Percentiles rank a stretch among this genome's conserved stretches.
phyloP scores from a whole-genome alignment of 2,113 vertebrate species.

The Microtus oregoni region DNA sequence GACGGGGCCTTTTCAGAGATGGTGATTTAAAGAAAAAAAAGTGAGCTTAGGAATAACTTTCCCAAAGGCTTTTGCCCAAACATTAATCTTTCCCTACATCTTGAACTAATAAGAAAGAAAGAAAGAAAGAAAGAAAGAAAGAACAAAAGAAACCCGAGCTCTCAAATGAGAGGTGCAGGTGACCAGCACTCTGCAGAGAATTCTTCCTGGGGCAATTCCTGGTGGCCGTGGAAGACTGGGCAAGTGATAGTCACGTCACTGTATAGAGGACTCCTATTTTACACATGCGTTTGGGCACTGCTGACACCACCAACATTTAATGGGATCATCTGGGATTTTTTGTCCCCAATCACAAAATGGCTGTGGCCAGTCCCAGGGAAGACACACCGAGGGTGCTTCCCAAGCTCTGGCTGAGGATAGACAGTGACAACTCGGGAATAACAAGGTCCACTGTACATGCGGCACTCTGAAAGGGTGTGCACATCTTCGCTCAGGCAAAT shows the following conservation, averaged over 20 bases:
- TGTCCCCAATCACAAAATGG: constrained; percentile 57
- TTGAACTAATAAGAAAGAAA: background rate
- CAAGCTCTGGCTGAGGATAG: constrained; percentile 51
- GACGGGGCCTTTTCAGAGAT: constrained; percentile 9
- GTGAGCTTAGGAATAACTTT: constrained; percentile 57
- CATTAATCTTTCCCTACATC: constrained; percentile 48
- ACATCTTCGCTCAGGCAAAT: constrained; percentile 57
- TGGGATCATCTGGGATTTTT: constrained; percentile 58
- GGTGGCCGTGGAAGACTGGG: constrained; percentile 57
- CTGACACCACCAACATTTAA: constrained; percentile 71
- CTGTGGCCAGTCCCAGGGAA: constrained; percentile 59
- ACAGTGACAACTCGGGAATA: constrained; percentile 59
- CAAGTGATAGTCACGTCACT: constrained; percentile 23
- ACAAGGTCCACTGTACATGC: constrained; percentile 57
- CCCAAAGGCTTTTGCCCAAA: constrained; percentile 43
- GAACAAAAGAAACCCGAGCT: constrained; percentile 48
- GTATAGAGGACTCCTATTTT: constrained; percentile 57
- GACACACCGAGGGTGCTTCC: background rate
- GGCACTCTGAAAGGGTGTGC: constrained; percentile 58
- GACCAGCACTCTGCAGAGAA: constrained; percentile 79
- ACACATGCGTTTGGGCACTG: constrained; percentile 70
- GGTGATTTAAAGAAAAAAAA: constrained; percentile 11
- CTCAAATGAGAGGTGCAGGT: constrained; percentile 72
- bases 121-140: too few relatives aligned
- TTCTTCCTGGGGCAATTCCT: constrained; percentile 37